Evolutionary conservation across 2,797 vertebrate genomes (phyloP).

Genomic region (Paguma larvata): DNA sequence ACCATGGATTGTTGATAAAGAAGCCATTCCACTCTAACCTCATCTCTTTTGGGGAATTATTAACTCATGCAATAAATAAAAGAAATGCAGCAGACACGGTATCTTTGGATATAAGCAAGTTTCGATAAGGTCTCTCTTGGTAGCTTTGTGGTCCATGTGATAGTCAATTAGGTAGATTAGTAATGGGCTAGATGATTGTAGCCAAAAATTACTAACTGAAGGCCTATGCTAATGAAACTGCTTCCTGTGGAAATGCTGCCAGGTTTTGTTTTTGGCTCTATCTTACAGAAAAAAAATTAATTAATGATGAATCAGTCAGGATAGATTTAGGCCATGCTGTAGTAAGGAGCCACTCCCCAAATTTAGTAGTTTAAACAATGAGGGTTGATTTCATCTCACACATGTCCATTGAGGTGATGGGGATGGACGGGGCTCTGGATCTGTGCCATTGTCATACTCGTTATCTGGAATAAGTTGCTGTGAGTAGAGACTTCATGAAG

Average conservation of each 20-base stretch:
- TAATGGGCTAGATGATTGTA: constrained; percentile 29
- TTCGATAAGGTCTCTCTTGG: constrained; percentile 34
- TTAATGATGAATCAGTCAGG: constrained; percentile 46
- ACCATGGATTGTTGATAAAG: not conserved
- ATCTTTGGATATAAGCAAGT: constrained; percentile 38
- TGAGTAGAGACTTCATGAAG: not conserved
- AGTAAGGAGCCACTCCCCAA: not conserved
- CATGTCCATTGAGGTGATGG: not conserved
- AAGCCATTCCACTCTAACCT: not conserved
- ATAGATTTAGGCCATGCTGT: constrained; percentile 31
- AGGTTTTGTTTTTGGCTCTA: constrained; percentile 25
- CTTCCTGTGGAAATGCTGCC: constrained; percentile 17
- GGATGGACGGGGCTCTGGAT: not conserved
- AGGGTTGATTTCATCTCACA: not conserved
- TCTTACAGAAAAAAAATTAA: constrained; percentile 19
- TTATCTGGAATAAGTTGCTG: not conserved
- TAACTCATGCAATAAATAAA: constrained; percentile 19
- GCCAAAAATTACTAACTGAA: not conserved
- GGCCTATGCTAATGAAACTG: not conserved
- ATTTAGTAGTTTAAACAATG: not conserved
- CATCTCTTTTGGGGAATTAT: not conserved
- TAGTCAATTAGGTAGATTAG: constrained; percentile 27
- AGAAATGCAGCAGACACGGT: not conserved
- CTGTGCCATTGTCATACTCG: not conserved
- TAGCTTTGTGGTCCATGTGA: not conserved